These are phyloP conservation scores for Papilio demoleus DNA, from an alignment of 2,888 invertebrate genomes.

Conservation along the genomic window DNA sequence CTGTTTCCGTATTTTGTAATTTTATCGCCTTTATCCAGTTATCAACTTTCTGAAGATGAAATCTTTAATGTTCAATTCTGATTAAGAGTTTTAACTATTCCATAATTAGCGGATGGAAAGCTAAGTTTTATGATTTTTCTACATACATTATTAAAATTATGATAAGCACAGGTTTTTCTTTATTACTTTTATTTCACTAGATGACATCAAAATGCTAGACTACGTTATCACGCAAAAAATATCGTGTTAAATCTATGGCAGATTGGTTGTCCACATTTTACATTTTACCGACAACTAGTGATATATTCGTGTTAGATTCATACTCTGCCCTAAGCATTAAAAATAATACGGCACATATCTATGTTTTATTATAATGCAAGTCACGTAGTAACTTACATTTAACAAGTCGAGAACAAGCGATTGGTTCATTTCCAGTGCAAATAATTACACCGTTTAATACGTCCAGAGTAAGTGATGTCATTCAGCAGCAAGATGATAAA, in stretches of 20 bases:
- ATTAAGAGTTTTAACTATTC: too few relatives aligned
- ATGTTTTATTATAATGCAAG: not conserved
- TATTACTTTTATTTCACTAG: too few relatives aligned
- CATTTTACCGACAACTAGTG: too few relatives aligned
- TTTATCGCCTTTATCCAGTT: conserved; percentile 9
- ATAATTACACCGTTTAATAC: not conserved
- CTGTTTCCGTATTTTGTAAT: conserved; percentile 19
- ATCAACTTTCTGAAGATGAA: not conserved
- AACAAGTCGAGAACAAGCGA: not conserved
- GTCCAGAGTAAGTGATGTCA: conserved; percentile 8
- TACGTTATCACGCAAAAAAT: too few relatives aligned
- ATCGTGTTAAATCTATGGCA: too few relatives aligned
- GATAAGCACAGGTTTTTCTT: too few relatives aligned
- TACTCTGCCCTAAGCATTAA: too few relatives aligned
- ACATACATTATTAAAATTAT: too few relatives aligned
- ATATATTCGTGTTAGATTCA: too few relatives aligned
- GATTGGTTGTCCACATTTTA: too few relatives aligned
- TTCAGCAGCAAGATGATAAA: conserved; percentile 38
- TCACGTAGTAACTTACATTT: not conserved
- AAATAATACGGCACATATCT: not conserved
- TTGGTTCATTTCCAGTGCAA: not conserved
- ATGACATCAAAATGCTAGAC: too few relatives aligned
- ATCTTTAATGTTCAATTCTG: not conserved
- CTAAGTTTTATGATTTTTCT: too few relatives aligned
- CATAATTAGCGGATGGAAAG: not conserved